These are phyloP conservation scores for Galerucella nymphaeae DNA, from an alignment of 2,888 invertebrate species.

Conservation along the genomic window DNA sequence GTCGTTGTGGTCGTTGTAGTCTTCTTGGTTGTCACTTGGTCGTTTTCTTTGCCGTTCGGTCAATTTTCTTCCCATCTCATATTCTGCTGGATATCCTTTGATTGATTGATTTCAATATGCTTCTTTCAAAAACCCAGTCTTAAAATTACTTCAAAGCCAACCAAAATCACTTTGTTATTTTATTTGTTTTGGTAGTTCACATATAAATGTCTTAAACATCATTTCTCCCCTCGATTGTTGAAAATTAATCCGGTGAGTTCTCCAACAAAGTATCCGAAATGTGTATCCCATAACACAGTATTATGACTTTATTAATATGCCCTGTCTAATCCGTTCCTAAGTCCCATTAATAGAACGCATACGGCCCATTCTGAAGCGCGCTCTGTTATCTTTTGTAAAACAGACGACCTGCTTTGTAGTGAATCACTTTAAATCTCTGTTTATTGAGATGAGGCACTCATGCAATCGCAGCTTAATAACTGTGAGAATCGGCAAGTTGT, in stretches of 20 bases:
- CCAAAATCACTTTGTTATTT: too few species aligned
- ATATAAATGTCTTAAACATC: neutral
- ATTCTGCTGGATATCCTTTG: too few species aligned
- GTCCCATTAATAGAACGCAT: constrained; percentile 60
- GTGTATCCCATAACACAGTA: constrained; percentile 56
- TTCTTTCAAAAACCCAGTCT: too few species aligned
- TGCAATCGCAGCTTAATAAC: constrained; percentile 53
- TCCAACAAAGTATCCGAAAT: constrained; percentile 42
- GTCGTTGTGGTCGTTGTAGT: too few species aligned
- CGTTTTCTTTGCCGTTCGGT: too few species aligned
- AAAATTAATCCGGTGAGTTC: constrained; percentile 41
- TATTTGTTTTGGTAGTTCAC: too few species aligned
- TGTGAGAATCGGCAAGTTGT: constrained; percentile 55
- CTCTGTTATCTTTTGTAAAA: constrained; percentile 67
- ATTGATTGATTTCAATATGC: too few species aligned
- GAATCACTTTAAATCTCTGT: constrained; percentile 63
- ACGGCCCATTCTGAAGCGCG: constrained; percentile 60
- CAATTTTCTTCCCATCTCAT: too few species aligned
- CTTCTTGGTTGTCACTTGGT: too few species aligned
- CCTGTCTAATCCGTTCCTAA: constrained; percentile 59
- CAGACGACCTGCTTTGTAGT: constrained; percentile 66
- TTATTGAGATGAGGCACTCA: constrained; percentile 61
- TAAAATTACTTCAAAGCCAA: too few species aligned
- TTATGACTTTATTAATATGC: constrained; percentile 65
- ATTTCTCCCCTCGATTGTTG: constrained; percentile 34